Evolutionary conservation across 2,797 vertebrate genomes (phyloP).

Genomic region (Propithecus deckenii): DNA sequence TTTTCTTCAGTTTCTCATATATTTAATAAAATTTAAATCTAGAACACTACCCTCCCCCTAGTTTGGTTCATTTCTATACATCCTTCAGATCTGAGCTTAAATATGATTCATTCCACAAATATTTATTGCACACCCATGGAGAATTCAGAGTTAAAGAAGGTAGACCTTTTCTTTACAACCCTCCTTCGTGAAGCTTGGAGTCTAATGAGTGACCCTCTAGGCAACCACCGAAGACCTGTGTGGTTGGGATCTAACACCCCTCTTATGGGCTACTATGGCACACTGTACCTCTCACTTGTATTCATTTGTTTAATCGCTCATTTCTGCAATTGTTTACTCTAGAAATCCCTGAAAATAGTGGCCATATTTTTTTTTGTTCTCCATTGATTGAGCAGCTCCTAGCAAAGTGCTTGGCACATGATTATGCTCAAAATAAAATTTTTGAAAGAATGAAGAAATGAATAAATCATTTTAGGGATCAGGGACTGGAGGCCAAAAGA

Average conservation of each 20-base stretch:
- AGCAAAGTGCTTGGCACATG: not conserved
- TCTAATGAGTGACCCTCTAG: not conserved
- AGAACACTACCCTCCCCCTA: not conserved
- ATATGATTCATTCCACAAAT: not conserved
- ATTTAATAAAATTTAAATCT: not conserved
- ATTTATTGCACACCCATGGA: not conserved
- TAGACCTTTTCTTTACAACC: not conserved
- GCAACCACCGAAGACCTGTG: not conserved
- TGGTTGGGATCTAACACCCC: not conserved
- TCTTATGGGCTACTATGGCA: not conserved
- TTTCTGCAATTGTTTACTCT: not conserved
- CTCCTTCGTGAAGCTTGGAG: not conserved
- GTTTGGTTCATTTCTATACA: not conserved
- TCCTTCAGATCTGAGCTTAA: conserved; percentile 9
- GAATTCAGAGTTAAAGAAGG: not conserved
- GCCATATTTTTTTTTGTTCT: not conserved
- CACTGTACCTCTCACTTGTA: not conserved
- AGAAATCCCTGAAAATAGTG: not conserved
- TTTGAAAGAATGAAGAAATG: not conserved
- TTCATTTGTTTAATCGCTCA: not conserved
- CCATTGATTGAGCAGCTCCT: not conserved
- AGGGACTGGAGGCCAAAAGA: not conserved
- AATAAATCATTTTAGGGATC: not conserved
- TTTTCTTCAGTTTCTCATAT: not conserved
- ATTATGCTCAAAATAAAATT: not conserved